Base-by-base conservation (phyloP, 2,113 vertebrate genomes). In the Numenius arquata region DNA sequence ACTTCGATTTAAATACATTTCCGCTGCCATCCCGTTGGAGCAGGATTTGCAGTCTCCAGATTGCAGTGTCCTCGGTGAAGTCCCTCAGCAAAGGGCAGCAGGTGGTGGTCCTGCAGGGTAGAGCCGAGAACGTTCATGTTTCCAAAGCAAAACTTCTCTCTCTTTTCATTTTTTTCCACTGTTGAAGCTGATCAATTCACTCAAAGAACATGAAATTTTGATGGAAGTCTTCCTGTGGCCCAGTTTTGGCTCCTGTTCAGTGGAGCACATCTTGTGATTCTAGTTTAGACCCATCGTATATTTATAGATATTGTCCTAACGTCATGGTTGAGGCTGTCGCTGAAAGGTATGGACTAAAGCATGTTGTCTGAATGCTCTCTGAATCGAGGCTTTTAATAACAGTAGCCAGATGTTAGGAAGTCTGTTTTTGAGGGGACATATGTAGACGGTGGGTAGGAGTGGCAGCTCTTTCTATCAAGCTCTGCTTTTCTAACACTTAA, bases 391-490 rank as follows among this genome's bases (percentile, higher is more conserved):
- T 48, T 86, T 93, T 68, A 63, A 26, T 86, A 21, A 36, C 55
- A 41, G 62, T 81, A 50, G 23, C 32, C 63, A 79, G 55, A 90
- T 66, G 29, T 88, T 73, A 56, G 32, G 40, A 77, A 88, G 58
- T 48, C 30, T 74, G 12, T 23, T 41, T 82, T 34, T 16, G 2
- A 4, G 36, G 21, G 25, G 8, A 26, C 0, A 0, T 38, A 4
- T 52, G 43, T 52, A 85, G 75, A 32, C 18, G 22, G 10, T 76
- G 66, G 3, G 9, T 17, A 48, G 56, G 19, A 94, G 15, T 30
- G 52, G 32, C n/a, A 43, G 67, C 66, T 85, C 59, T 50, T 55
- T 30, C 32, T 83, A 4, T 50, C 55, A 9, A 11, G 6, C 53
- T 72, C 32, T 75, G 36, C 12, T 91, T 89, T 67, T 83, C n/a